These are phyloP conservation scores for Euleptes europaea DNA, from an alignment of 2,113 vertebrate species.

Conservation along the genomic window DNA sequence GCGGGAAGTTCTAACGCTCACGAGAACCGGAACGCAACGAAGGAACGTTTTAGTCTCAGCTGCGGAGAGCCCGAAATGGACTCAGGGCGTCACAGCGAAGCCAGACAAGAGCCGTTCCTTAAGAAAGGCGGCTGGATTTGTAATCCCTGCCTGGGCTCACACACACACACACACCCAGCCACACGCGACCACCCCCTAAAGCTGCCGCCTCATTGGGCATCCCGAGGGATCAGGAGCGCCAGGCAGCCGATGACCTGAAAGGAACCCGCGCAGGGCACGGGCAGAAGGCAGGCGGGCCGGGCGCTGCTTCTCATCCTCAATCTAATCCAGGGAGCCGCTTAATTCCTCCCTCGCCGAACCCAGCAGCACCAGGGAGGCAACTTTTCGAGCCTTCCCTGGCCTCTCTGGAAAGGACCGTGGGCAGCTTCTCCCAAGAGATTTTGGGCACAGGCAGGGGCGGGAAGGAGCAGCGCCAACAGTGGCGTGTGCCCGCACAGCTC, in stretches of 20 bases:
- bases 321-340: not conserved
- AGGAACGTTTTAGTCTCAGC: no score
- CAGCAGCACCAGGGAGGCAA: not conserved
- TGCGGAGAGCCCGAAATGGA: no score
- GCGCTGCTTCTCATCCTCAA: fast-evolving
- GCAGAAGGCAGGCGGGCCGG: not conserved
- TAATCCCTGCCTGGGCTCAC: not conserved
- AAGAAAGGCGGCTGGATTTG: no score
- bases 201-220: not conserved
- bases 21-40: no score
- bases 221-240: not conserved
- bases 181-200: not conserved
- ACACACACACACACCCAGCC: not conserved
- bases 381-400: no score
- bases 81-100: no score
- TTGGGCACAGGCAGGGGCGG: no score
- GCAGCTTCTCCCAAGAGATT: not conserved
- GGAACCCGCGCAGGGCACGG: not conserved
- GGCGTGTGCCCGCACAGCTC: not conserved
- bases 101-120: no score
- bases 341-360: not conserved
- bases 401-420: not conserved
- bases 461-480: no score
- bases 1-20: no score
- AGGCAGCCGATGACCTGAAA: not conserved